Evolutionary conservation across 2,797 vertebrate genomes (phyloP), one percentile per base, ranked within the genome.

Genomic region (Spheniscus humboldti): DNA sequence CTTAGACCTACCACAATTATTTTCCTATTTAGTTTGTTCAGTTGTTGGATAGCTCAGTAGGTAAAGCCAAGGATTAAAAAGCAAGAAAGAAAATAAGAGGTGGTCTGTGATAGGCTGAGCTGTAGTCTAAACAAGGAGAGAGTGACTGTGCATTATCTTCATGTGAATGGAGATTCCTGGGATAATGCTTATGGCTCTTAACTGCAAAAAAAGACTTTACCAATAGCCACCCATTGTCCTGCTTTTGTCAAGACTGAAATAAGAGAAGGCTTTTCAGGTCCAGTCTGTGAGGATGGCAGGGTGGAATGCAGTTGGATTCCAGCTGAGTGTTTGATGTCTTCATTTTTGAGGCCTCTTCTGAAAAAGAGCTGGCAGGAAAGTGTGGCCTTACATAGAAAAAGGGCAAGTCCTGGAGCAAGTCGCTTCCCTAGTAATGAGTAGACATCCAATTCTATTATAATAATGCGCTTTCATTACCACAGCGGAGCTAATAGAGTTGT

Each of bases 401-500:
- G 97, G 88, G 86, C 92, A 93, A 97, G 84, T 94, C 88, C 91
- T 92, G 90, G 96, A 97, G 92, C 88, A 94, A 88, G 78, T 96
- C 4, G 90, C 97, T 97, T 96, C 84, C 77, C 91, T 93, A 86
- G 86, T 98, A 98, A 98, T 98, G 97, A 98, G 96, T 79, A 95
- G 57, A 66, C 60, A 95, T 97, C 88, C 94, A 96, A 77, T 97
- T 98, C 96, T 97, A 96, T 97, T 98, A 96, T 97, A 97, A 98
- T 98, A 98, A 98, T 98, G 97, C 94, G 94, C 96, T 98, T 98
- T 98, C 97, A 98, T 98, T 98, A 97, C 97, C 96, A 90, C 81
- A 88, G 96, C 94, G 96, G 96, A 98, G 97, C 98, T 98, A 98
- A 99, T 98, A 98, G 98, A 98, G 98, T 94, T 98, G 97, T 98